Conservation (phyloP, 2,113 vertebrate genomes). For the Chamaetylas fuelleborni region DNA sequence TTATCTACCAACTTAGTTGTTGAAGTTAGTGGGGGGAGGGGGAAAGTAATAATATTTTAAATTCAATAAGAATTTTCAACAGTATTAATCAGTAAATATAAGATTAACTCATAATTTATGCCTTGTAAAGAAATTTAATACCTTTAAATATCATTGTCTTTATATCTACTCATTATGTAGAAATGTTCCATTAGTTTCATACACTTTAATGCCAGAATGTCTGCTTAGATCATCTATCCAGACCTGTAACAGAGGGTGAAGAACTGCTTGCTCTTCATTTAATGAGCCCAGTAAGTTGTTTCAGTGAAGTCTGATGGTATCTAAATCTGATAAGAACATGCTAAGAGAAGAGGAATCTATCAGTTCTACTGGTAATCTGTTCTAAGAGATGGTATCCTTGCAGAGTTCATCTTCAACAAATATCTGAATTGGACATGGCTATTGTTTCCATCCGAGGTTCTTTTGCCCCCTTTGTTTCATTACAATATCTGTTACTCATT, state of each 20-base stretch:
- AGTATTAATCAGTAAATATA: neutral
- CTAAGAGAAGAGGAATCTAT: neutral
- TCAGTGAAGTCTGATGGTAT: neutral
- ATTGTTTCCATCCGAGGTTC: neutral
- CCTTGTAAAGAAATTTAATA: neutral
- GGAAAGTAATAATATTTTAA: neutral
- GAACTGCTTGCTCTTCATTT: neutral
- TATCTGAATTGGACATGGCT: neutral
- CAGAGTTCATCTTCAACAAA: neutral
- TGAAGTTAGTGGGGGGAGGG: neutral
- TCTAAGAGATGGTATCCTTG: neutral
- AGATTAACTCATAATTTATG: neutral
- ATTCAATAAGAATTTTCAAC: neutral
- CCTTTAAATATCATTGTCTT: neutral
- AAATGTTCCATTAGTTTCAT: neutral
- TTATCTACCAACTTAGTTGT: neutral
- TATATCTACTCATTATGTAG: neutral
- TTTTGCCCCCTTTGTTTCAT: neutral
- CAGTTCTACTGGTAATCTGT: neutral
- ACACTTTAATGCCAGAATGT: neutral
- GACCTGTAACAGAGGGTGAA: neutral
- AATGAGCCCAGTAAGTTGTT: neutral
- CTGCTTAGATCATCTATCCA: neutral
- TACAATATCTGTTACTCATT: neutral
- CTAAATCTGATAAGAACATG: neutral